These are phyloP conservation scores for Rhabditoides inermis DNA, from an alignment of 2,888 invertebrate genomes.

Conservation along the genomic window DNA sequence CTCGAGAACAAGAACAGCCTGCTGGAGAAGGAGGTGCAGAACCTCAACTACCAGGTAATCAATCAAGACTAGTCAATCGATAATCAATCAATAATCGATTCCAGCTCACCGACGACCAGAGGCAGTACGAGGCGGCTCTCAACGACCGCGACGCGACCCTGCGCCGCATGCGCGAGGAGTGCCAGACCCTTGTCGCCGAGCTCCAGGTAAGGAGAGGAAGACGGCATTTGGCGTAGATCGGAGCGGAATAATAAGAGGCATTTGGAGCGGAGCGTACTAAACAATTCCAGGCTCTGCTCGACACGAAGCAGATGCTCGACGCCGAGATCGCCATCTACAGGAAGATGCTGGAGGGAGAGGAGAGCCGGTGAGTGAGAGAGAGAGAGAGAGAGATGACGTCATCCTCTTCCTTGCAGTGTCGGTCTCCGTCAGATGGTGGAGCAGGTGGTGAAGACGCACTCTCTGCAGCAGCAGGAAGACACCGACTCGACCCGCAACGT, in stretches of 20 bases:
- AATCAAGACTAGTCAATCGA: neutral
- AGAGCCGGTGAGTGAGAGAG: constrained; percentile 53
- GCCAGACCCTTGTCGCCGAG: constrained; percentile 53
- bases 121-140: constrained; percentile 53
- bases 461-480: constrained; percentile 51
- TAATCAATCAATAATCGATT: constrained; percentile 49
- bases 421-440: constrained; percentile 48
- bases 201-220: constrained; percentile 14
- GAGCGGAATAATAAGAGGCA: neutral
- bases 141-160: constrained; percentile 53
- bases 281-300: constrained; percentile 53
- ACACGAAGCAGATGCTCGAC: constrained; percentile 59
- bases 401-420: constrained; percentile 16
- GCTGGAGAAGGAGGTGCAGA: constrained; percentile 46
- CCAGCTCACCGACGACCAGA: constrained; percentile 56
- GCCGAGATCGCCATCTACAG: constrained; percentile 60
- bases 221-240: neutral
- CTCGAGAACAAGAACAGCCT: constrained; percentile 38
- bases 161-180: constrained; percentile 53
- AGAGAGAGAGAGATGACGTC: neutral
- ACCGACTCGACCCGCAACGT: constrained; percentile 51
- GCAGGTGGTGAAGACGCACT: constrained; percentile 53
- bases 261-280: too few relatives aligned
- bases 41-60: constrained; percentile 44
- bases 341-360: constrained; percentile 59